phyloP scores from a whole-genome alignment of 2,888 invertebrate species.

The Magallana nippona region DNA sequence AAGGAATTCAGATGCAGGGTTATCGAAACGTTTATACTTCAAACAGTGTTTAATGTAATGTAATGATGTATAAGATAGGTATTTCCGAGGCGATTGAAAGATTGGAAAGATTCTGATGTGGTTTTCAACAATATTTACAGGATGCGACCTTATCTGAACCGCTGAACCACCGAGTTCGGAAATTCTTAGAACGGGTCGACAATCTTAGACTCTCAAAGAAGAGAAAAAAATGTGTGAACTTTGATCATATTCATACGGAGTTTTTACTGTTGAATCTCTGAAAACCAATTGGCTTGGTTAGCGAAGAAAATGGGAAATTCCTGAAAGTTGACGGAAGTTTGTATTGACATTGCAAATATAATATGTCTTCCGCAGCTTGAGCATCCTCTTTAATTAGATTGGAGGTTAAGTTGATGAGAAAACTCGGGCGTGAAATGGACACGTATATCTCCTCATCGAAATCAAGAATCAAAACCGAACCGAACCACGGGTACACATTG shows the following conservation, averaged over 20 bases:
- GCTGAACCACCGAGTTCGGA: neutral
- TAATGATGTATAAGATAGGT: neutral
- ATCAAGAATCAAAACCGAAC: neutral
- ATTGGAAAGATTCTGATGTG: neutral
- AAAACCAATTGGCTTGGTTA: neutral
- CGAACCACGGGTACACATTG: slow-evolving; percentile 21
- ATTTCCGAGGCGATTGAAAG: neutral
- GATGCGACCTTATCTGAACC: neutral
- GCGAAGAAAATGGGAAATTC: neutral
- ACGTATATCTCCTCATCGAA: neutral
- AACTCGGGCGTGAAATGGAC: slow-evolving; percentile 7
- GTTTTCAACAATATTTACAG: neutral
- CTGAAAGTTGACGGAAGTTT: neutral
- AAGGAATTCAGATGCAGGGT: neutral
- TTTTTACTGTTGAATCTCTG: neutral
- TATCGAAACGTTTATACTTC: neutral
- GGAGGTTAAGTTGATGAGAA: neutral
- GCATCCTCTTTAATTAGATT: neutral
- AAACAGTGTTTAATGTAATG: neutral
- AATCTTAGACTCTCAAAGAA: neutral
- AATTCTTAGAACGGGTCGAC: neutral
- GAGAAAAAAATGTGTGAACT: neutral
- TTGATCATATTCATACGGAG: neutral
- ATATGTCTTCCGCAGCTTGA: neutral
- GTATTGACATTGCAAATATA: neutral